Evolutionary conservation across 2,797 vertebrate genomes (phyloP).

Genomic region (Artibeus lituratus): DNA sequence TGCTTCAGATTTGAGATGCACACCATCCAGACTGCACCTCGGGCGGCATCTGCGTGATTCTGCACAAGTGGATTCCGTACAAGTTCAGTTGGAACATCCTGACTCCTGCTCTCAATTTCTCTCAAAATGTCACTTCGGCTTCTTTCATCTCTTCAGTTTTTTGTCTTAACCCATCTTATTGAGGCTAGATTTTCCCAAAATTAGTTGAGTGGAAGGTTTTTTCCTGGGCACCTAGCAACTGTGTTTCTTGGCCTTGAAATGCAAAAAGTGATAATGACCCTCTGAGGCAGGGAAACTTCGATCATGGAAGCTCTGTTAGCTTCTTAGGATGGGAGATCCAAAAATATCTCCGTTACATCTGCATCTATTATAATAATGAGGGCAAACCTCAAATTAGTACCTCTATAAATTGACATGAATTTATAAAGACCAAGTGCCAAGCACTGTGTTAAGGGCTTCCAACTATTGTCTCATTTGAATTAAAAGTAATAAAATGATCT

Average conservation of each 20-base stretch:
- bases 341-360: background rate
- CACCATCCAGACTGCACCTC: background rate
- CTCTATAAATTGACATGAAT: background rate
- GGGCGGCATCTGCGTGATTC: too few relatives aligned
- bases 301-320: background rate
- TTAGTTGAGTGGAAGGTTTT: background rate
- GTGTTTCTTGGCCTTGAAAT: background rate
- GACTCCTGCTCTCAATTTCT: background rate
- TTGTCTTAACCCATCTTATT: background rate
- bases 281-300: background rate
- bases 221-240: background rate
- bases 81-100: background rate
- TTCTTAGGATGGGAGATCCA: background rate
- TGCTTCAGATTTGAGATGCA: rapidly evolving
- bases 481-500: background rate
- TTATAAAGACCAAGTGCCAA: background rate
- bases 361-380: background rate
- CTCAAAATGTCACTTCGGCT: background rate
- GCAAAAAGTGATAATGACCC: background rate
- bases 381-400: background rate
- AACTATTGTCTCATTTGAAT: background rate
- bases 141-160: background rate
- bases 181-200: background rate
- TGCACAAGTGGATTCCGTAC: background rate
- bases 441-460: background rate